phyloP scores from a whole-genome alignment of 2,113 vertebrate genomes.

The Nansenia antarctica region DNA sequence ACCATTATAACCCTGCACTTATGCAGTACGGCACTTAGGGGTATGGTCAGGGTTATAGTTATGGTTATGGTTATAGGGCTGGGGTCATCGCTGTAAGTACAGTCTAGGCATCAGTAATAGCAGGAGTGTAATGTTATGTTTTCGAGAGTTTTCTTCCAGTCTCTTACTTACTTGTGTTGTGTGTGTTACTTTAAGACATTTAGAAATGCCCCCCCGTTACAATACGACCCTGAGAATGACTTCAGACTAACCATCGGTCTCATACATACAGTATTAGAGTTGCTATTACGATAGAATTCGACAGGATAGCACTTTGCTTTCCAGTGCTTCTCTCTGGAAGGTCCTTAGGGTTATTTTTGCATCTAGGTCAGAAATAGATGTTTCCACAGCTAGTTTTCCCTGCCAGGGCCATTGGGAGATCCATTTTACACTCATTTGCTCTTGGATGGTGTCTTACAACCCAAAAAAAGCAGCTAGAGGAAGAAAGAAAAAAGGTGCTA shows the following conservation, averaged over 20 bases:
- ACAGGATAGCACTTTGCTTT: too few species aligned
- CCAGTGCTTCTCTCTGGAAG: too few species aligned
- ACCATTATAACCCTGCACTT: background rate
- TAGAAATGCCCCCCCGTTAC: too few species aligned
- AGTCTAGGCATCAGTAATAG: background rate
- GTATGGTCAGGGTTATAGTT: background rate
- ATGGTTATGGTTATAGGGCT: background rate
- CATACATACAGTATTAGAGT: too few species aligned
- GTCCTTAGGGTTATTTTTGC: conserved; percentile 16
- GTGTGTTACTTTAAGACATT: too few species aligned
- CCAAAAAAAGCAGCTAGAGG: conserved; percentile 6
- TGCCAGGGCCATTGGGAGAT: conserved; percentile 32
- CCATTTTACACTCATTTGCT: conserved; percentile 44
- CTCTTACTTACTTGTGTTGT: too few species aligned
- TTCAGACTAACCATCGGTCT: too few species aligned
- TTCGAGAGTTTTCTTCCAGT: background rate
- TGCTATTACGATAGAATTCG: too few species aligned
- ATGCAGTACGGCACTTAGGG: too few species aligned
- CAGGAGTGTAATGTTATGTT: background rate
- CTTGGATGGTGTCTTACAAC: conserved; percentile 24
- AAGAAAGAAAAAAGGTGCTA: too few species aligned
- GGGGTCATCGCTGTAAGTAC: background rate
- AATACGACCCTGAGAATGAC: too few species aligned
- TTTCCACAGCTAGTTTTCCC: conserved; percentile 47
- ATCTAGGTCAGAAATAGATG: conserved; percentile 65